Base-by-base conservation (phyloP, 2,888 invertebrate species). In the Aplocera efformata region DNA sequence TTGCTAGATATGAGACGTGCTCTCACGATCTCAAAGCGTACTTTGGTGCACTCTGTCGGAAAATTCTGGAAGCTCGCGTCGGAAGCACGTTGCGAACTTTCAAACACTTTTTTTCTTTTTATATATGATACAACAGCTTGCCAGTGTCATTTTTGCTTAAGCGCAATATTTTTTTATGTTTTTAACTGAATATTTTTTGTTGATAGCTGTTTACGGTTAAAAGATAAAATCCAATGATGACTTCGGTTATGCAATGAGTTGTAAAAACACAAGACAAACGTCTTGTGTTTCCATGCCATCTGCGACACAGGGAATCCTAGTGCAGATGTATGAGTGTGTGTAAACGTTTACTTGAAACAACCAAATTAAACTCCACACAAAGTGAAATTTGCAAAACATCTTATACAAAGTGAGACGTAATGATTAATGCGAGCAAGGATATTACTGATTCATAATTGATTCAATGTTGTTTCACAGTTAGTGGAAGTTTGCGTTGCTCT, bases 61-160 rank as follows among this genome's bases (percentile, higher is more conserved):
- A 81, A 79, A 78, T 74, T 72, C 72, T 66, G 60, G 67, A 72
- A 82, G 76, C 79, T 78, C 75, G 58, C 59, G 65, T 71, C 55
- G 54, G 63, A 66, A 67, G 62, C 67, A 59, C 60, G 58, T 60
- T 61, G 62, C 54, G 60, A 72, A 71, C 69, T 76, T 76, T 63
- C 42, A 58, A 58, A 54, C 58, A 58, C 56, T 62, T 63, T 59
- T 51, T 50, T 47, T 44, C 38, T 49, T 58, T 63, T 55, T 58
- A 53, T 53, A 7, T 30, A 28, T 17, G 22, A 26, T 27, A 29
- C 17, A 32, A 22, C 32, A 36, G 36, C 29, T 32, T 45, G 40
- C 33, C 11, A 26, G 32, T 41, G 40, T 45, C 36, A 32, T 28
- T 40, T 30, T 45, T 36, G 32, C 40, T 32, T 32, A 36, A 32